These are phyloP conservation scores for Pseudomyrmex concolor DNA, from an alignment of 1,140 invertebrate species.

Conservation along the genomic window DNA sequence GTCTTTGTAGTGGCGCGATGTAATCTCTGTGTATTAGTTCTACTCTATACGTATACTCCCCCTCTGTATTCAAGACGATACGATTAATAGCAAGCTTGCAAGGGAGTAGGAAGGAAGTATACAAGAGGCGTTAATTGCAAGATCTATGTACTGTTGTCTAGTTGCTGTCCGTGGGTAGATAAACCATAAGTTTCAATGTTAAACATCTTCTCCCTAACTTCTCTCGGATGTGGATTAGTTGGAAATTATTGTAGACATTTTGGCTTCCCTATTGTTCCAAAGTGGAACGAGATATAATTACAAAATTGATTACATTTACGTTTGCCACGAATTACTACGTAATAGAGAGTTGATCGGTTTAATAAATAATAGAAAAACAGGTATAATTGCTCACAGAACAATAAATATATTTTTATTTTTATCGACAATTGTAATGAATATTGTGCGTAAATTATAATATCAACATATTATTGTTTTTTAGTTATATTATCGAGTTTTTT, in stretches of 20 bases:
- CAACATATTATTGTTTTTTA: background rate
- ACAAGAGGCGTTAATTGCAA: constrained; percentile 72
- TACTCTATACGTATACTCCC: constrained; percentile 1
- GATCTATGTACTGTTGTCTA: constrained; percentile 64
- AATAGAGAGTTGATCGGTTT: background rate
- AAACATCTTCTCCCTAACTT: constrained; percentile 69
- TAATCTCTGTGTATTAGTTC: background rate
- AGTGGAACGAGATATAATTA: constrained; percentile 13
- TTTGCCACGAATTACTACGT: background rate
- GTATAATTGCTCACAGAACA: too few species aligned
- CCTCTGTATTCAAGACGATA: constrained; percentile 42
- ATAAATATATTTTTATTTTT: background rate
- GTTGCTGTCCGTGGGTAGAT: constrained; percentile 54
- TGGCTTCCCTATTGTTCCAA: constrained; percentile 25
- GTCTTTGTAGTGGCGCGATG: background rate
- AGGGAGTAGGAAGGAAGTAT: constrained; percentile 67
- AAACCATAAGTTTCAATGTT: constrained; percentile 62
- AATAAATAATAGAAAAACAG: too few species aligned
- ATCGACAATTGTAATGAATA: background rate
- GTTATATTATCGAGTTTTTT: background rate
- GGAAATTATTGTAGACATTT: constrained; percentile 65
- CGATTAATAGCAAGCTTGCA: constrained; percentile 55
- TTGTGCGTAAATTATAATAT: background rate
- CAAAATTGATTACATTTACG: constrained; percentile 36
- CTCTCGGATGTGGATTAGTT: constrained; percentile 65